Conservation (phyloP, 1,140 invertebrate species). For the Himalopsyche phryganea region DNA sequence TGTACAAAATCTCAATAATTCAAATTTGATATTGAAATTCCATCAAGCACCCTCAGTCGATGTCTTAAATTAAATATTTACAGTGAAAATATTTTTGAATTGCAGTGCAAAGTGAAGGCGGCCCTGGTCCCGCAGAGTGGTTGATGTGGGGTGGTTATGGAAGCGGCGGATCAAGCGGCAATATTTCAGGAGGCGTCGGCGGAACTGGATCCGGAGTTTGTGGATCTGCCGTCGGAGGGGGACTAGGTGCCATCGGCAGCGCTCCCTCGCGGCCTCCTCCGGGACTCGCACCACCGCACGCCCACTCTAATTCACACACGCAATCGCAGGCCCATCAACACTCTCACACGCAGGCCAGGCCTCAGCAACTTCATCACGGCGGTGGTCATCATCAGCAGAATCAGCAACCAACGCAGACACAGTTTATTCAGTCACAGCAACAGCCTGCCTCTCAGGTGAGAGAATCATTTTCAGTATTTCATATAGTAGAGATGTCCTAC, state of each 20-base stretch:
- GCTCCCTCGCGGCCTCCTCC: slow-evolving; percentile 7
- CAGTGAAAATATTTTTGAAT: too few species aligned
- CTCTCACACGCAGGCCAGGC: neutral
- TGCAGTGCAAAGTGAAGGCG: slow-evolving; percentile 14
- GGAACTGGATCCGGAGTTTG: neutral
- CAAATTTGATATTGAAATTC: too few species aligned
- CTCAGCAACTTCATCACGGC: neutral
- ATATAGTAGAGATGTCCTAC: too few species aligned
- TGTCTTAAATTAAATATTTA: too few species aligned
- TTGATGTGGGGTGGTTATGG: slow-evolving; percentile 21
- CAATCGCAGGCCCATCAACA: neutral
- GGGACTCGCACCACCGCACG: neutral
- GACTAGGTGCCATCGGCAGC: slow-evolving; percentile 22
- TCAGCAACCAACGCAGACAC: slow-evolving; percentile 5
- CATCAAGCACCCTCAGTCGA: too few species aligned
- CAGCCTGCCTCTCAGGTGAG: neutral
- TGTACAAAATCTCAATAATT: too few species aligned
- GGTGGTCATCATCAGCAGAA: neutral
- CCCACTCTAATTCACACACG: neutral
- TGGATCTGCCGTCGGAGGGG: neutral
- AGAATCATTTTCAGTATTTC: too few species aligned
- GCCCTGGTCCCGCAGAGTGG: slow-evolving; percentile 30
- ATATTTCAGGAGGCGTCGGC: neutral
- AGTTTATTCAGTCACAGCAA: neutral
- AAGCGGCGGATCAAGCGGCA: neutral